Conservation (phyloP, 2,888 invertebrate species). For the Micoletzkya japonica region DNA sequence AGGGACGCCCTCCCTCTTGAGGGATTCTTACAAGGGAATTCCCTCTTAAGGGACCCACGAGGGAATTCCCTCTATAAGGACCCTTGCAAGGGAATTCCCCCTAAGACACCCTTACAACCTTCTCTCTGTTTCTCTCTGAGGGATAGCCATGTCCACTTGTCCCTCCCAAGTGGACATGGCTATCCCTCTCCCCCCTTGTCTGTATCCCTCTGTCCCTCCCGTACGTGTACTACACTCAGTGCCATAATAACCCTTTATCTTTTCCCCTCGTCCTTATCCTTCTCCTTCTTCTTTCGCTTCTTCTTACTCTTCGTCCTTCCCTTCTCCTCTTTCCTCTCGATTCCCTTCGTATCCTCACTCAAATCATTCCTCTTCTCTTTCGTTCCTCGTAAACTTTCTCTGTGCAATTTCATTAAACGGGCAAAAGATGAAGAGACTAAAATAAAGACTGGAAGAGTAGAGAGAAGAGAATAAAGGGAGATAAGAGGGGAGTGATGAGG, state of each 20-base stretch:
- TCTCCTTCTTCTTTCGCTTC: conserved; percentile 5
- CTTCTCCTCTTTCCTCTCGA: conserved; percentile 2
- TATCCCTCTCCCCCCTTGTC: too few species aligned
- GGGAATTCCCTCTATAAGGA: too few species aligned
- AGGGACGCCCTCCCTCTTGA: too few species aligned
- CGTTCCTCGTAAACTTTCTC: too few species aligned
- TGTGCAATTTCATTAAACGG: neutral
- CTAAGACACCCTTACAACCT: too few species aligned
- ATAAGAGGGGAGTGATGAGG: conserved; percentile 2
- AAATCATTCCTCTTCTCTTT: conserved; percentile 1
- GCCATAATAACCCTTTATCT: neutral
- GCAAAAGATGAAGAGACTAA: neutral
- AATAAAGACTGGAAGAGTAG: neutral
- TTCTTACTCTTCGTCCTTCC: neutral
- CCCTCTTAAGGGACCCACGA: too few species aligned
- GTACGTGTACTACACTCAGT: neutral
- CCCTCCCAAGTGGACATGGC: too few species aligned
- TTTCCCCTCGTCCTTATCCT: conserved; percentile 8
- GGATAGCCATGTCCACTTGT: too few species aligned
- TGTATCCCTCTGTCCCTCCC: neutral
- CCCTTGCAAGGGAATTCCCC: too few species aligned
- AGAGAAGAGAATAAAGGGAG: neutral
- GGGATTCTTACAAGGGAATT: too few species aligned
- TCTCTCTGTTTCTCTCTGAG: too few species aligned
- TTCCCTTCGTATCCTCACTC: neutral